Percentiles rank a stretch among this genome's conserved stretches.
Evolutionary conservation across 1,140 invertebrate species (phyloP).

Genomic region (Maconellicoccus hirsutus): DNA sequence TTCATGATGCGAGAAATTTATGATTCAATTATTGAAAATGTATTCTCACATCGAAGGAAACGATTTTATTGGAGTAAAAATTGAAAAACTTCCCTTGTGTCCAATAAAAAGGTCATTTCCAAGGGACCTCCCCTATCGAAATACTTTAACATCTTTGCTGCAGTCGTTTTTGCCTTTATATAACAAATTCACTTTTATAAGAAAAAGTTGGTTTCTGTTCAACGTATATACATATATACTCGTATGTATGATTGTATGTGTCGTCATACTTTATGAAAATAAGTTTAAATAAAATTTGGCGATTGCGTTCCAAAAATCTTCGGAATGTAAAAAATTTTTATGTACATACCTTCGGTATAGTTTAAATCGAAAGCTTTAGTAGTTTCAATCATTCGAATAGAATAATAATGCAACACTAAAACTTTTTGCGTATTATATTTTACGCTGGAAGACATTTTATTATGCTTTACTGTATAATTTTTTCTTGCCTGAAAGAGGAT

Average conservation of each 20-base stretch:
- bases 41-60: background rate
- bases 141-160: background rate
- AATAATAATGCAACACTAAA: background rate
- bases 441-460: slow-evolving; percentile 4
- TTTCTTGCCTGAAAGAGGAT: background rate
- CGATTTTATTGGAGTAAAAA: slow-evolving; percentile 9
- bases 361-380: background rate
- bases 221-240: no score
- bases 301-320: background rate
- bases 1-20: background rate
- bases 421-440: background rate
- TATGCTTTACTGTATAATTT: background rate
- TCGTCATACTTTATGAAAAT: slow-evolving; percentile 3
- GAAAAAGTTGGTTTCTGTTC: background rate
- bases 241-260: background rate
- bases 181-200: background rate
- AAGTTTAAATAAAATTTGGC: background rate
- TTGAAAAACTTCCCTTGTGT: background rate
- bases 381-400: slow-evolving; percentile 5
- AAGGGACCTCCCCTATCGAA: background rate
- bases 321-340: background rate
- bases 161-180: background rate
- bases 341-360: slow-evolving; percentile 3
- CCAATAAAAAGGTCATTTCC: slow-evolving; percentile 4
- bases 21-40: background rate